These are phyloP conservation scores for Bombyx mandarina DNA, from an alignment of 1,140 invertebrate species.

Conservation along the genomic window DNA sequence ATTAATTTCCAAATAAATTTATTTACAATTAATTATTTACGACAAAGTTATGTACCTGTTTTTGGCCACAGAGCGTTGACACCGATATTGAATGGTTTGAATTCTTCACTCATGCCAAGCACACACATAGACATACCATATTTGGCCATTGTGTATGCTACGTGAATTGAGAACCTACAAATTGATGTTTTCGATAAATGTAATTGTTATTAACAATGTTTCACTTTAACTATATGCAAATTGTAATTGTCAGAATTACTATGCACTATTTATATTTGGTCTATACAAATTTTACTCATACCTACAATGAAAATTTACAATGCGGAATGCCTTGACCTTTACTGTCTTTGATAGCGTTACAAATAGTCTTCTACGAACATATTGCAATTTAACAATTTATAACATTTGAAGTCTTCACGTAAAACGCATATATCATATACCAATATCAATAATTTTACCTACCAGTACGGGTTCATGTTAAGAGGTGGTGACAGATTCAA, in stretches of 20 bases:
- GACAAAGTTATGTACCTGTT: constrained; percentile 76
- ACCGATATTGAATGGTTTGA: constrained; percentile 85
- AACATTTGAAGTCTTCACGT: neutral
- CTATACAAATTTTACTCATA: no score
- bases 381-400: constrained; percentile 1
- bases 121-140: constrained; percentile 99
- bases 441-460: constrained; percentile 12
- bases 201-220: no score
- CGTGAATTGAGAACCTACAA: constrained; percentile 85
- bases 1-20: no score
- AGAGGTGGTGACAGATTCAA: constrained; percentile 96
- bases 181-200: neutral
- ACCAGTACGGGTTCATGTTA: constrained; percentile 90
- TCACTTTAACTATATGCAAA: no score
- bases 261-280: no score
- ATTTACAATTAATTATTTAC: neutral
- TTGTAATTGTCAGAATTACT: no score
- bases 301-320: no score
- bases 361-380: no score
- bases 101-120: constrained; percentile 95
- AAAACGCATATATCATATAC: neutral
- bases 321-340: no score
- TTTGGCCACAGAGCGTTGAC: constrained; percentile 98
- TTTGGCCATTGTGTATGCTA: constrained; percentile 98
- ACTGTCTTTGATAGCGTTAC: no score